Percentiles rank a stretch among this genome's conserved stretches.
Evolutionary conservation across 2,113 vertebrate genomes (phyloP).

Genomic region (Odocoileus virginianus): DNA sequence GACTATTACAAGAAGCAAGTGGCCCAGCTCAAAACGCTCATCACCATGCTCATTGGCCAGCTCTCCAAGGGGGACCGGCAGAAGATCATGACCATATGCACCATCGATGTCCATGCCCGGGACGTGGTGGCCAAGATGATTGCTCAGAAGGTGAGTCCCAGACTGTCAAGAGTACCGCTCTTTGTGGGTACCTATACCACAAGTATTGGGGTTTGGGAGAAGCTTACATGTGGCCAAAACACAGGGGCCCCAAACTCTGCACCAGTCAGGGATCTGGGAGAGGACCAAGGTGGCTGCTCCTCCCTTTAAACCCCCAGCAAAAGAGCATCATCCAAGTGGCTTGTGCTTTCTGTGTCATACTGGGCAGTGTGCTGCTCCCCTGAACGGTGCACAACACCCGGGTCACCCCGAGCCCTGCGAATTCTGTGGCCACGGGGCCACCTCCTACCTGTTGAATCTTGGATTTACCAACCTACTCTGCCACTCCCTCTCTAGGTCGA

Average conservation of each 20-base stretch:
- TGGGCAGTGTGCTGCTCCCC: neutral
- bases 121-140: slow-evolving; percentile 96
- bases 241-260: neutral
- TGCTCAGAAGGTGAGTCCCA: slow-evolving; percentile 87
- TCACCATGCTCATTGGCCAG: slow-evolving; percentile 92
- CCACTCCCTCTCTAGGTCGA: slow-evolving; percentile 84
- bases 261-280: neutral
- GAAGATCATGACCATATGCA: slow-evolving; percentile 98
- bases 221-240: neutral
- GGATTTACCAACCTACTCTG: neutral
- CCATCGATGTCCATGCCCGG: slow-evolving; percentile 95
- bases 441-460: neutral
- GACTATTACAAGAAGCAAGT: slow-evolving; percentile 96
- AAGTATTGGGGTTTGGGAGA: neutral
- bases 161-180: no score
- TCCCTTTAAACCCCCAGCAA: neutral
- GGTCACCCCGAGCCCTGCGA: neutral
- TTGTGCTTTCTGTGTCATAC: neutral
- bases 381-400: neutral
- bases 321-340: neutral
- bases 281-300: neutral
- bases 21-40: slow-evolving; percentile 92
- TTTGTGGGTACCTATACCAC: neutral
- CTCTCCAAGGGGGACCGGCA: slow-evolving; percentile 92
- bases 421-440: neutral